Conservation (phyloP, 2,797 vertebrate species). For the Atherinosoma microstoma region DNA sequence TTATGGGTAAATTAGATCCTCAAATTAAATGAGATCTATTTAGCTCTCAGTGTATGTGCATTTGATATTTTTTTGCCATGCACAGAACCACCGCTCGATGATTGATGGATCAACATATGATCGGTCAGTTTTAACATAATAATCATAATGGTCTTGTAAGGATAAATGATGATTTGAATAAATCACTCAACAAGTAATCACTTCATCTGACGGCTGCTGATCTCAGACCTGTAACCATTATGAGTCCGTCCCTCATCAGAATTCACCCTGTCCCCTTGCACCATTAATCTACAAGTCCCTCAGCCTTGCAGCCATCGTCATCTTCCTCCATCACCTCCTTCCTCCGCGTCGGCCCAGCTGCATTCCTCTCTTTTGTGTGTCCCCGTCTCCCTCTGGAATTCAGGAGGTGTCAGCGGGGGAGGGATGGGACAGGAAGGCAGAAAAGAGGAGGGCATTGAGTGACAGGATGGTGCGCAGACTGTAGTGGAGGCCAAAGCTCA, state of each 20-base stretch:
- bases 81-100: background rate
- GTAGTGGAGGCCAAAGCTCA: constrained; percentile 17
- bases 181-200: background rate
- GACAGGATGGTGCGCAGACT: constrained; percentile 42
- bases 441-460: constrained; percentile 38
- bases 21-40: background rate
- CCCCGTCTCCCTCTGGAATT: constrained; percentile 66
- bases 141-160: background rate
- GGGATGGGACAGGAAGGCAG: constrained; percentile 27
- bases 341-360: constrained; percentile 49
- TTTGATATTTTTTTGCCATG: background rate
- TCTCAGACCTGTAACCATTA: constrained; percentile 4
- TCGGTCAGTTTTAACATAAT: background rate
- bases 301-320: constrained; percentile 24
- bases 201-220: constrained; percentile 4
- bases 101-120: background rate
- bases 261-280: constrained; percentile 2
- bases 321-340: constrained; percentile 39
- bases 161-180: background rate
- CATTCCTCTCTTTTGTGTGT: constrained; percentile 75
- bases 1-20: background rate
- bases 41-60: background rate
- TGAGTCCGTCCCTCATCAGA: constrained; percentile 2
- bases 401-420: constrained; percentile 48
- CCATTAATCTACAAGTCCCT: constrained; percentile 44